Evolutionary conservation across 2,888 invertebrate species (phyloP), one percentile per base, ranked within the genome.

Genomic region (Plagodis dolabraria): DNA sequence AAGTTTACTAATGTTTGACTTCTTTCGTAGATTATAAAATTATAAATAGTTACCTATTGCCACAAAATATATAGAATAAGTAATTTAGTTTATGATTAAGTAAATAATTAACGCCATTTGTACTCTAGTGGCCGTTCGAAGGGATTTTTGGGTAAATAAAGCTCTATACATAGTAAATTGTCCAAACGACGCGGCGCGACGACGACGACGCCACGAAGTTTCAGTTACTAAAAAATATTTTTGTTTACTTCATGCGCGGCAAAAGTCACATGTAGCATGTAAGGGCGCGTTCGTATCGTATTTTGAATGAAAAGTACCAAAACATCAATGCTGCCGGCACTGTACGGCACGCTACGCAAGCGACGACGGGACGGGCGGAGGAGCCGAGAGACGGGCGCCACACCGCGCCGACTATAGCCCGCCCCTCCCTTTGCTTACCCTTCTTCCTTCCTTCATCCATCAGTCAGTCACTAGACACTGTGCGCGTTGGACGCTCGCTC

Each of bases 391-490:
- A 66, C 68, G 65, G 67, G 67, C 69, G 65, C 66, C 66, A 63
- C 65, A 60, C 77, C 76, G 76, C 79, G 75, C 77, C 79, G 74
- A 69, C 71, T 69, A 78, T 78, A 79, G 67, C 77, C 75, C 74
- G 71, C 77, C 71, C 69, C 69, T 65, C 79, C 78, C 78, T 75
- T 76, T 78, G 76, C 78, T 80, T 68, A 68, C 70, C 76, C 74
- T 72, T 69, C 77, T 85, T 83, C 70, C 76, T 73, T 72, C 68
- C 77, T 85, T 83, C 84, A 87, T 81, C 83, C 80, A 82, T 89
- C 88, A 85, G 84, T 91, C 92, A 92, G 92, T 92, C 90, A 89
- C 75, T 83, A 79, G 76, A 84, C 77, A 76, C 80, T 82, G 80
- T 81, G 83, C 79, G 79, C 52, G 74, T 70, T 74, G 82, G 80